Base-by-base conservation (phyloP, 2,888 invertebrate genomes). In the Lasius fuliginosus region DNA sequence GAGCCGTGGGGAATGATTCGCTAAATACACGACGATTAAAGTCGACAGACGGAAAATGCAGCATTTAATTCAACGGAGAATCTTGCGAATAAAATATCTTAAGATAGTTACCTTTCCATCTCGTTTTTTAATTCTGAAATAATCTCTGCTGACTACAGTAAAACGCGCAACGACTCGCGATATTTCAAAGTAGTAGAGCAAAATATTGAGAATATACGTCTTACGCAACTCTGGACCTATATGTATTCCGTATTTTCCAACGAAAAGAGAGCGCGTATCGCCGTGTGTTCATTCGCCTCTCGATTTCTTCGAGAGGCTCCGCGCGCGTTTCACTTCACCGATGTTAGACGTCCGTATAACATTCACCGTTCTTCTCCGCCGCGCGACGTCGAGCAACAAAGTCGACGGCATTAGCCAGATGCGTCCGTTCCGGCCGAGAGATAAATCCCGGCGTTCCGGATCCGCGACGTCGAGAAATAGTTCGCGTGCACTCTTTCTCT, bases 321-420 rank as follows among this genome's bases (percentile, higher is more conserved):
- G n/a, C 75, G 62, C 27, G 75, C 76, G 53, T 36, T 76, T 67
- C 46, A 12, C 68, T 83, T 53, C 46, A 53, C 60, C 53, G 58
- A 60, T 60, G 60, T 9, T 46, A 42, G 18, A 0, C 53, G 53
- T 60, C 71, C 23, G 46, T 79, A 67, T 81, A 81, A 83, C 42
- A 62, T 60, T 27, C 68, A 11, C 46, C 74, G 53, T 82, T 65
- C 60, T 64, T 56, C 62, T 67, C 11, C 27, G 33, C n/a, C 30
- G 36, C 60, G 77, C 69, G 65, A 23, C 36, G 76, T 84, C 73
- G 60, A 8, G 75, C 82, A 85, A 86, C 88, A 85, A 86, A 89
- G 86, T 82, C 86, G 82, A 82, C 58, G 82, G 88, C 85, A 86
- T 88, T 89, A 87, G 85, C 89, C 88, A 87, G 85, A 84, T 88